These are phyloP conservation scores for Hystrix brachyura DNA, from an alignment of 2,113 vertebrate genomes.

Conservation along the genomic window DNA sequence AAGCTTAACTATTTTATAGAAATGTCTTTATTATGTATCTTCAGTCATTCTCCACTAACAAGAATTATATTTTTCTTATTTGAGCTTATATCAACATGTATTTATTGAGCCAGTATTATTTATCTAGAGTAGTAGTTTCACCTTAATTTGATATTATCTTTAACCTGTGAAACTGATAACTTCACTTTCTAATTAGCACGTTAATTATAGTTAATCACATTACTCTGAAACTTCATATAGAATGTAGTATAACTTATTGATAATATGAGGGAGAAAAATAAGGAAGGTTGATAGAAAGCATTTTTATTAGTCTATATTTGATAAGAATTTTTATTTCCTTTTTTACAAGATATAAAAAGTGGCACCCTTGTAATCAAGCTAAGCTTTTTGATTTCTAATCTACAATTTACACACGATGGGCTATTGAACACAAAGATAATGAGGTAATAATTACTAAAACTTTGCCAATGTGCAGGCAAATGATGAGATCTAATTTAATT, in stretches of 20 bases:
- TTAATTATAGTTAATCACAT: not conserved
- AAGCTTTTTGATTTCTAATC: slow-evolving; percentile 55
- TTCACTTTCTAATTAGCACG: not conserved
- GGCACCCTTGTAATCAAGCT: not conserved
- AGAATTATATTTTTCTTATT: not conserved
- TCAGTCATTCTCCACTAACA: not conserved
- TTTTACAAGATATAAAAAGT: not conserved
- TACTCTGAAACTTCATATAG: not conserved
- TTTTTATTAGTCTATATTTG: not conserved
- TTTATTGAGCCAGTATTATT: not conserved
- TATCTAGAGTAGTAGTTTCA: not conserved
- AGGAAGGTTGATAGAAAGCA: not conserved
- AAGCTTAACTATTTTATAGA: not conserved
- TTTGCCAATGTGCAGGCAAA: not conserved
- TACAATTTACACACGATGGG: slow-evolving; percentile 21
- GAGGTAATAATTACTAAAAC: slow-evolving; percentile 58
- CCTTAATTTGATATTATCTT: not conserved
- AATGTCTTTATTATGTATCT: not conserved
- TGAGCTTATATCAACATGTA: not conserved
- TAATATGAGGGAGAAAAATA: not conserved
- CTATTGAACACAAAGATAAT: slow-evolving; percentile 68
- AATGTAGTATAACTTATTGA: not conserved
- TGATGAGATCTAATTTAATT: not conserved
- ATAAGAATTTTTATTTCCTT: not conserved
- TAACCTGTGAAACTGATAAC: not conserved